Percentiles rank a stretch among this genome's conserved stretches.
These are phyloP conservation scores for Anthopleura xanthogrammica DNA, from an alignment of 92 coral and sea anemone species.

Conservation along the genomic window DNA sequence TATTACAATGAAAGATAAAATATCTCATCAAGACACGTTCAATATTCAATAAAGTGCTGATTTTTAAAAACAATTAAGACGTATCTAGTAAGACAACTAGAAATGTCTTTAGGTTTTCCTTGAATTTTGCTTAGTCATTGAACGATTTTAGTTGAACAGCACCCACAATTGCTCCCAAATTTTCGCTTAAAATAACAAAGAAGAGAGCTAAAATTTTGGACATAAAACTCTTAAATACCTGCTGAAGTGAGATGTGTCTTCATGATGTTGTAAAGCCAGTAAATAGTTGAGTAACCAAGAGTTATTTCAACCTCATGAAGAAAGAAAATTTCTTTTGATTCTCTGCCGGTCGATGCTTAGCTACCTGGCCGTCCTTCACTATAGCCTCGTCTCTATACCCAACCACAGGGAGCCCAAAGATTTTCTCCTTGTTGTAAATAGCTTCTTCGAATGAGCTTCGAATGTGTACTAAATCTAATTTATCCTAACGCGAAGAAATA, in stretches of 20 bases:
- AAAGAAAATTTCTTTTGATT: constrained; percentile 16
- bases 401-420: background rate
- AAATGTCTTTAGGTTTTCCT: background rate
- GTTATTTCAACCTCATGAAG: constrained; percentile 27
- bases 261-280: constrained; percentile 9
- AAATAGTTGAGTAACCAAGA: background rate
- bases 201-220: background rate
- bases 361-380: constrained; percentile 11
- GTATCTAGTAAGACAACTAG: background rate
- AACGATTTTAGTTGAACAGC: background rate
- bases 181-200: background rate
- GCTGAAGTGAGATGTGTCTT: constrained; percentile 71
- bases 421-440: too few species aligned
- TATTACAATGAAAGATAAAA: background rate
- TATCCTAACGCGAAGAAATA: too few species aligned
- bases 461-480: too few species aligned
- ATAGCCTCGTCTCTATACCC: constrained; percentile 10
- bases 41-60: background rate
- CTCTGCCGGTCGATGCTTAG: constrained; percentile 27
- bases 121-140: constrained; percentile 59
- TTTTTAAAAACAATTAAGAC: background rate
- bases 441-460: too few species aligned
- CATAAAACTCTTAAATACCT: constrained; percentile 32
- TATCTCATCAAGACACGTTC: background rate
- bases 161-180: background rate